These are phyloP conservation scores for Julus scanicus DNA, from an alignment of 2,888 invertebrate species.

Conservation along the genomic window DNA sequence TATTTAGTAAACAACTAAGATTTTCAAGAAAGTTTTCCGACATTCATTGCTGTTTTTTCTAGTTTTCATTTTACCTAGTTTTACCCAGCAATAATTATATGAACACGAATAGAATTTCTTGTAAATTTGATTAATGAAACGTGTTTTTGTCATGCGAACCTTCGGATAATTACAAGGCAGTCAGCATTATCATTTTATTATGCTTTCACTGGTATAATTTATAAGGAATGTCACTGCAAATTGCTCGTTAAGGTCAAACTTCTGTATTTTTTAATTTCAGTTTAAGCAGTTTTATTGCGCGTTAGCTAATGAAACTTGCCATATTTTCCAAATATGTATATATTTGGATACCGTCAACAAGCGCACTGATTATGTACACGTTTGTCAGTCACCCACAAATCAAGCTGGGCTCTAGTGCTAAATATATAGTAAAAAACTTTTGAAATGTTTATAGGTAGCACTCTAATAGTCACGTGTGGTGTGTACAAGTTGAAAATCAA, in stretches of 20 bases:
- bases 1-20: too few relatives aligned
- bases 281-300: too few relatives aligned
- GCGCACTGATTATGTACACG: background rate
- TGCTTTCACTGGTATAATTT: too few relatives aligned
- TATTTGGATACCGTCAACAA: background rate
- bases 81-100: too few relatives aligned
- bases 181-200: too few relatives aligned
- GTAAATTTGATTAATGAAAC: too few relatives aligned
- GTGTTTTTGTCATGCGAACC: too few relatives aligned
- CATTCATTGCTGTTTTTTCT: too few relatives aligned
- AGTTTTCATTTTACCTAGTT: too few relatives aligned
- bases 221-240: background rate
- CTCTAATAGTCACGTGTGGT: background rate
- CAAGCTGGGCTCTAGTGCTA: background rate
- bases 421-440: background rate
- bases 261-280: background rate
- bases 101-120: too few relatives aligned
- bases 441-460: constrained; percentile 1
- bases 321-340: background rate
- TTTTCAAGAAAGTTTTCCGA: too few relatives aligned
- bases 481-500: background rate
- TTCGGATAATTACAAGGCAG: too few relatives aligned
- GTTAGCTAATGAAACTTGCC: background rate
- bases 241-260: background rate
- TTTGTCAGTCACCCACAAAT: background rate